Conservation (phyloP, 1,140 invertebrate species). For the Maniola jurtina region DNA sequence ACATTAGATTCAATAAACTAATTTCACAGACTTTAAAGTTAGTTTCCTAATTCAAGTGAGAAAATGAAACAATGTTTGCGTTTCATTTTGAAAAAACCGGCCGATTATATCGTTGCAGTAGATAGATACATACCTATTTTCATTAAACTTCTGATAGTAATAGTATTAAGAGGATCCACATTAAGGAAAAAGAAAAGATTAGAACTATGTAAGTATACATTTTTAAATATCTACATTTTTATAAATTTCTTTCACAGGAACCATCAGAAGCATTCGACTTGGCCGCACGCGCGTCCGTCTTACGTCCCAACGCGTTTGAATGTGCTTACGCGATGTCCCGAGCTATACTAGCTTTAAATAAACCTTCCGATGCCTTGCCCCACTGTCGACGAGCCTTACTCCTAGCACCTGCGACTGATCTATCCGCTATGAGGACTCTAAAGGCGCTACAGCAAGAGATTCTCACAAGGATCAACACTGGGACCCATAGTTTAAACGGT, state of each 20-base stretch:
- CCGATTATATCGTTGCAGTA: too few relatives aligned
- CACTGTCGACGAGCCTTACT: slow-evolving; percentile 78
- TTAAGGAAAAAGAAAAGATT: background rate
- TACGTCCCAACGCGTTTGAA: slow-evolving; percentile 93
- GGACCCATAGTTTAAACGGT: slow-evolving; percentile 51
- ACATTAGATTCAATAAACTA: too few relatives aligned
- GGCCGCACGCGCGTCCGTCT: slow-evolving; percentile 89
- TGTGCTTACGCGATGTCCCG: slow-evolving; percentile 94
- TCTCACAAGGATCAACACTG: slow-evolving; percentile 57
- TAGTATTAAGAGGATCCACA: too few relatives aligned
- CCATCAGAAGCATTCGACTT: slow-evolving; percentile 90
- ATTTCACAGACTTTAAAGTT: too few relatives aligned
- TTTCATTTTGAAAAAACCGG: too few relatives aligned
- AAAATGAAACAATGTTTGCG: too few relatives aligned
- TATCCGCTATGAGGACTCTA: slow-evolving; percentile 55
- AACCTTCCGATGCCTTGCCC: slow-evolving; percentile 76
- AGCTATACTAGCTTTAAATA: slow-evolving; percentile 86
- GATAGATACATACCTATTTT: too few relatives aligned
- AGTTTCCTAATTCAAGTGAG: too few relatives aligned
- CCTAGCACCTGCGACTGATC: slow-evolving; percentile 54
- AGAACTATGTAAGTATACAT: too few relatives aligned
- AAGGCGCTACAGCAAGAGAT: slow-evolving; percentile 65
- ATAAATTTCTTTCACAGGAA: slow-evolving; percentile 80
- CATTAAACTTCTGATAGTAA: too few relatives aligned
- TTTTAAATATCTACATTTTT: too few relatives aligned